Evolutionary conservation across 2,113 vertebrate genomes (phyloP).

Genomic region (Ornithorhynchus anatinus): DNA sequence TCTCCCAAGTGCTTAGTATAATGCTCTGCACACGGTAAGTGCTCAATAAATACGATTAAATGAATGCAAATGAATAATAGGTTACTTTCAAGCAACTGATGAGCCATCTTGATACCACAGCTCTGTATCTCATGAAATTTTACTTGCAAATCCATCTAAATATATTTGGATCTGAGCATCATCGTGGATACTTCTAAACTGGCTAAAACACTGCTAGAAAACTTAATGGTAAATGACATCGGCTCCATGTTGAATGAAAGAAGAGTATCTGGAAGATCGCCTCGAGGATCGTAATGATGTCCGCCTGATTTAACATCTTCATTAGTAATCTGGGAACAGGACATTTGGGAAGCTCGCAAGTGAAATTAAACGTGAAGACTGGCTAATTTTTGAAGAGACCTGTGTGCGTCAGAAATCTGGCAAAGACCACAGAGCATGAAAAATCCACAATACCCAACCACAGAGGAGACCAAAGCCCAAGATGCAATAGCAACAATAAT

Average conservation of each 20-base stretch:
- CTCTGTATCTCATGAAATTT: neutral
- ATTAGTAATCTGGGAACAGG: constrained; percentile 29
- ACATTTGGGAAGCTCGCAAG: constrained; percentile 4
- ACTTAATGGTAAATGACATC: constrained; percentile 20
- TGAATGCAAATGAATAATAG: no score
- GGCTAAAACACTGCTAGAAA: neutral
- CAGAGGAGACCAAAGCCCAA: no score
- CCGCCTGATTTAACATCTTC: constrained; percentile 36
- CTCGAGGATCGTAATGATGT: constrained; percentile 10
- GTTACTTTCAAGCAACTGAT: constrained; percentile 27
- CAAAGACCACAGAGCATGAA: neutral
- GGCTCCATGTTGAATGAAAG: neutral
- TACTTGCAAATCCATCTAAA: constrained; percentile 21
- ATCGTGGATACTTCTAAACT: neutral
- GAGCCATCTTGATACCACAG: constrained; percentile 8
- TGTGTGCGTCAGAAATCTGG: neutral
- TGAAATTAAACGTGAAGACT: constrained; percentile 15
- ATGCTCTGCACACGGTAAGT: no score
- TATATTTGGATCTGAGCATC: neutral
- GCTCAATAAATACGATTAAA: no score
- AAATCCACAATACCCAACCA: neutral
- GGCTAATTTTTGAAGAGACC: neutral
- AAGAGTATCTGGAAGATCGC: neutral
- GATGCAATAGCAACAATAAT: no score
- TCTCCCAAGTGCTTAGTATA: no score